Base-by-base conservation (phyloP, 1,140 invertebrate genomes). In the Heliothis subflexa region DNA sequence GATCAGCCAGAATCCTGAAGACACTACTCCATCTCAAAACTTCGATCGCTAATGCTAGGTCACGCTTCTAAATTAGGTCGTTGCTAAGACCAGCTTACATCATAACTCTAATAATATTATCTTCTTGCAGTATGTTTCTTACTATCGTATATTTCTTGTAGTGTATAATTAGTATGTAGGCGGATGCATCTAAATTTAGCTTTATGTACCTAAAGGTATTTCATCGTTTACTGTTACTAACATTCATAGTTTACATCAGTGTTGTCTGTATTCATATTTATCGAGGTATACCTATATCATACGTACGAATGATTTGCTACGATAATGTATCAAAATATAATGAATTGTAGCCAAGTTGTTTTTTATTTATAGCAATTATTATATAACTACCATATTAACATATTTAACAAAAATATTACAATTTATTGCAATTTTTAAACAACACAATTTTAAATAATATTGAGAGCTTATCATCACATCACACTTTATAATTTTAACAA, bases 171-270 rank as follows among this genome's bases (percentile, higher is more conserved):
- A 68, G 14, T 13, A 14, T 14, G 64, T 68, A 68, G 45, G 16
- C 64, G 64, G 45, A 50, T 13, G 47, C n/a, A 52, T 68, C 47
- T 68, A 68, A 50, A 68, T 50, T 68, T 68, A 52, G 64, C 64
- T 52, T 13, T 25, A 68, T 25, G 47, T 49, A 68, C 47, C 64
- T 68, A 68, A 68, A 52, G 64, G 49, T 64, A 64, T 64, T 61
- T 64, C 61, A 52, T 68, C 13, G 47, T 68, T 52, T 50, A 68
- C 49, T 68, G 64, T 68, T 68, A 52, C 40, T 68, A 68, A 50
- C 49, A 52, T 68, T 68, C 47, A 68, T 50, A 68, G 64, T 68
- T 28, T 68, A 68, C 47, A 18, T 52, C 21, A 10, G 45, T 50
- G 45, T 68, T 68, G 45, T 68, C 11, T 68, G 45, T 68, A 68